These are phyloP conservation scores for Mythimna lalbum DNA, from an alignment of 2,888 invertebrate species.

Conservation along the genomic window DNA sequence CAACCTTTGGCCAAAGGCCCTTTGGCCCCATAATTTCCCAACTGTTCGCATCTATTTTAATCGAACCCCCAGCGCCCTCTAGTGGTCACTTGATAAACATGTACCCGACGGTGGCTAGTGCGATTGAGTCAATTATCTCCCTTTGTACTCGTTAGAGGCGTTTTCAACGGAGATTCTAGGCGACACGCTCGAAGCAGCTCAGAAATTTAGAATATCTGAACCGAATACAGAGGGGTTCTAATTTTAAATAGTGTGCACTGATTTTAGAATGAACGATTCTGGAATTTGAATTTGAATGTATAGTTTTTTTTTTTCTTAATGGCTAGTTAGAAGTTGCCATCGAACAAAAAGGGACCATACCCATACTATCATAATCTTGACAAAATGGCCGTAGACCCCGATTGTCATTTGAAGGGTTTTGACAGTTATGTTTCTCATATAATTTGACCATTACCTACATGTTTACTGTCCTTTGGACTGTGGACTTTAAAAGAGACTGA, in stretches of 20 bases:
- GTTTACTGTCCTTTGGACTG: too few species aligned
- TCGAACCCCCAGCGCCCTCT: conserved; percentile 2
- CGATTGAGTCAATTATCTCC: conserved; percentile 47
- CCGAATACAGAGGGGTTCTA: not conserved
- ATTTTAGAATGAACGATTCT: not conserved
- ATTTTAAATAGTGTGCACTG: not conserved
- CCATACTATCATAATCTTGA: too few species aligned
- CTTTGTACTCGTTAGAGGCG: conserved; percentile 21
- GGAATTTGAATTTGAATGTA: conserved; percentile 3
- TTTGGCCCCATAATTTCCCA: not conserved
- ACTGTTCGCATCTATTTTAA: conserved; percentile 39
- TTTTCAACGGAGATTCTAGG: conserved; percentile 8
- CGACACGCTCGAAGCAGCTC: conserved; percentile 18
- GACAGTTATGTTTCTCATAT: too few species aligned
- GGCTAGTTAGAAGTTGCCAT: too few species aligned
- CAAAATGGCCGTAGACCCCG: too few species aligned
- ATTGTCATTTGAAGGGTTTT: too few species aligned
- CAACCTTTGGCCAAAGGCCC: not conserved
- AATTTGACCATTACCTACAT: too few species aligned
- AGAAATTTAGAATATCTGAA: not conserved
- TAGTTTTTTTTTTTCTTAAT: too few species aligned
- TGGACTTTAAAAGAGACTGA: too few species aligned
- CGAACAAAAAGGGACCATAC: too few species aligned
- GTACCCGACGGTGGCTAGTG: conserved; percentile 8
- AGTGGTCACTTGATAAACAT: conserved; percentile 31